Conservation (phyloP, 2,797 vertebrate species). For the Tachyglossus aculeatus region DNA sequence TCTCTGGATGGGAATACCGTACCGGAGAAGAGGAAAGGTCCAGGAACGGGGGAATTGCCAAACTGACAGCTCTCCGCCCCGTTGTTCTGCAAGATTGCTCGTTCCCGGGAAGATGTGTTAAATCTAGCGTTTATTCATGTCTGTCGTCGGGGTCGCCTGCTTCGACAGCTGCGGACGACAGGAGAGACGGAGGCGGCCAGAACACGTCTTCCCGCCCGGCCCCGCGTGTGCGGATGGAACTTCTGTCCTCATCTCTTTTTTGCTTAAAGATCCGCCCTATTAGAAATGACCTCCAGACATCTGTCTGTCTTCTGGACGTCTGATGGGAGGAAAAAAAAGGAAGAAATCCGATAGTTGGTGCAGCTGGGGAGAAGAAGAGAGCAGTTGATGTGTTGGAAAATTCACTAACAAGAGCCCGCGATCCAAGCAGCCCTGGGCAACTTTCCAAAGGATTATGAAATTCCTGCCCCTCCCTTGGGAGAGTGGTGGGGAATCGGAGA, state of each 20-base stretch:
- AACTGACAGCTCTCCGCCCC: conserved; percentile 30
- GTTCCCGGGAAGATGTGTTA: conserved; percentile 25
- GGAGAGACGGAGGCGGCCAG: too few relatives aligned
- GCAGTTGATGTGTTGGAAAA: neutral
- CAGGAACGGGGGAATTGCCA: neutral
- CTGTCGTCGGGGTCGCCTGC: conserved; percentile 32
- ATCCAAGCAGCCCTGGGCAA: neutral
- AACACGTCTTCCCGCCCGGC: conserved; percentile 43
- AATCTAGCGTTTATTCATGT: conserved; percentile 5
- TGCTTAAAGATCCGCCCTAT: neutral
- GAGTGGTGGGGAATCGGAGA: neutral
- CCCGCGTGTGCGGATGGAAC: neutral
- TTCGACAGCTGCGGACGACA: conserved; percentile 52
- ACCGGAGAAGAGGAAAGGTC: conserved; percentile 10
- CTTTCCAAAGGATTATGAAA: neutral
- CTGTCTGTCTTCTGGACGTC: neutral
- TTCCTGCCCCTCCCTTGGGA: neutral
- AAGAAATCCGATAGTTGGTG: neutral
- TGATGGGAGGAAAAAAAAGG: too few relatives aligned
- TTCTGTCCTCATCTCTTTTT: conserved; percentile 22
- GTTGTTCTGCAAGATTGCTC: conserved; percentile 31
- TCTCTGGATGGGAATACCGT: neutral
- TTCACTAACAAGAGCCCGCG: neutral
- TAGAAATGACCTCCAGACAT: neutral
- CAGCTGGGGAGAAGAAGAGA: neutral